These are phyloP conservation scores for Tetramorium bicarinatum DNA, from an alignment of 2,888 invertebrate species.

Conservation along the genomic window DNA sequence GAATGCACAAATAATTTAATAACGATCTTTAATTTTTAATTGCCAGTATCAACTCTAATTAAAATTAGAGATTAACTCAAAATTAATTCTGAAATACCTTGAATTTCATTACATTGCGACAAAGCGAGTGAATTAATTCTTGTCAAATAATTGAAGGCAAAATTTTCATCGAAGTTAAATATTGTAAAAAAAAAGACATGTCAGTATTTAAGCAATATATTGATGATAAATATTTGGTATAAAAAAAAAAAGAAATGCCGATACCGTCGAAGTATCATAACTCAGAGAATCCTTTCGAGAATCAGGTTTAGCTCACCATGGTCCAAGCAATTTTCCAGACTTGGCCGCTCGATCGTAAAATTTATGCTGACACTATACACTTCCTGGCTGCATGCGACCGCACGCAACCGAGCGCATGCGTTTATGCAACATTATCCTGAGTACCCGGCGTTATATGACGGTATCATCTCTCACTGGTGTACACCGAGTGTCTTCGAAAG, in stretches of 20 bases:
- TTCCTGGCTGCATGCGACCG: conserved; percentile 31
- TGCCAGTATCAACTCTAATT: not conserved
- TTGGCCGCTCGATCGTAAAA: conserved; percentile 73
- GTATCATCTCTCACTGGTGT: conserved; percentile 21
- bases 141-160: not conserved
- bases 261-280: not conserved
- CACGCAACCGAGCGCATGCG: conserved; percentile 44
- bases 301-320: conserved; percentile 58
- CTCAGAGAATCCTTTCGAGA: conserved; percentile 14
- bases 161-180: not conserved
- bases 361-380: conserved; percentile 74
- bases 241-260: not conserved
- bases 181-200: not conserved
- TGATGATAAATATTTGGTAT: not conserved
- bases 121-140: not conserved
- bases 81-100: not conserved
- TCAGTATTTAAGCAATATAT: not conserved
- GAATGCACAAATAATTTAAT: not conserved
- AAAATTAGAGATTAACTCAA: not conserved
- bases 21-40: conserved; percentile 5
- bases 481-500: conserved; percentile 35
- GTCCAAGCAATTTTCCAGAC: conserved; percentile 75
- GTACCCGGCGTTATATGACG: conserved; percentile 37
- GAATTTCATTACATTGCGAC: not conserved
- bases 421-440: conserved; percentile 49